Evolutionary conservation across 2,797 vertebrate genomes (phyloP).

Genomic region (Scarus forsteni): DNA sequence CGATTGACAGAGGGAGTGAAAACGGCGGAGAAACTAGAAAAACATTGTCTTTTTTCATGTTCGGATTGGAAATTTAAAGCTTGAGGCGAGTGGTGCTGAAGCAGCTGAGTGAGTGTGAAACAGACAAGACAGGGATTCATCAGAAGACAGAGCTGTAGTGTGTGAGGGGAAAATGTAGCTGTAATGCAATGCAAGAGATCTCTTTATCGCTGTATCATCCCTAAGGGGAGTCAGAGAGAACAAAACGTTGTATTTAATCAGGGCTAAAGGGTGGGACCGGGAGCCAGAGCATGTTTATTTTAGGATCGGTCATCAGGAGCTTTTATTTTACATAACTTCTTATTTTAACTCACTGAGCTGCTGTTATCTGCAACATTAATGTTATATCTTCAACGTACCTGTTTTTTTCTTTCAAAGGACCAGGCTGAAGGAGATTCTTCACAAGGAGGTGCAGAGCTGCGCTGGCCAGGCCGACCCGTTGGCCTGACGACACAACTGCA

Average conservation of each 20-base stretch:
- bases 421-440: constrained; percentile 57
- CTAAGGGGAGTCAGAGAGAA: constrained; percentile 29
- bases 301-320: constrained; percentile 39
- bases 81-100: constrained; percentile 27
- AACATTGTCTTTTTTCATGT: constrained; percentile 6
- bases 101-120: constrained; percentile 30
- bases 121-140: constrained; percentile 52
- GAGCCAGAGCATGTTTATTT: constrained; percentile 33
- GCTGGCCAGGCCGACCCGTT: constrained; percentile 38
- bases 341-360: neutral
- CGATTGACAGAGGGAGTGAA: constrained; percentile 16
- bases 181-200: constrained; percentile 34
- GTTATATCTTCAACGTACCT: neutral
- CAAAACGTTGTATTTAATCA: constrained; percentile 61
- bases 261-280: constrained; percentile 17
- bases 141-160: constrained; percentile 45
- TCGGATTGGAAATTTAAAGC: constrained; percentile 22
- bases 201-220: constrained; percentile 46
- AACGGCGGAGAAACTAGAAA: neutral
- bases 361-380: neutral
- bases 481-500: constrained; percentile 80
- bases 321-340: constrained; percentile 19
- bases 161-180: constrained; percentile 36
- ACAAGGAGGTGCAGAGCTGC: constrained; percentile 46
- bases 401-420: constrained; percentile 39